phyloP scores from a whole-genome alignment of 2,113 vertebrate species.

The Clarias gariepinus region DNA sequence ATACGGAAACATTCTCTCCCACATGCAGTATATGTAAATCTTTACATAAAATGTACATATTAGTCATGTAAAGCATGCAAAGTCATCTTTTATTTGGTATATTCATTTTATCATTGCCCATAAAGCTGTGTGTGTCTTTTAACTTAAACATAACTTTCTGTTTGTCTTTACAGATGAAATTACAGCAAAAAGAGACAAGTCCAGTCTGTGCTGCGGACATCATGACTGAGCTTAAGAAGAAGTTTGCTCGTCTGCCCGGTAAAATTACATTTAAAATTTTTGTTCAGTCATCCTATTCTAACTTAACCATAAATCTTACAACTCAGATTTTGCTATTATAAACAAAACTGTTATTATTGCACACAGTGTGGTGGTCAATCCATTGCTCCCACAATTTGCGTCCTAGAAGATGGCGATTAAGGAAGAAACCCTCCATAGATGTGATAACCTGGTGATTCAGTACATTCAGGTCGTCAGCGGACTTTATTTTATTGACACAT shows the following conservation, averaged over 20 bases:
- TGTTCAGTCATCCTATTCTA: too few species aligned
- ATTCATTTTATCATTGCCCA: neutral
- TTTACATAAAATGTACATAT: neutral
- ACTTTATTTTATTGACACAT: too few species aligned
- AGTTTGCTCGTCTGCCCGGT: slow-evolving; percentile 48
- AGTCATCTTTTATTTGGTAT: too few species aligned
- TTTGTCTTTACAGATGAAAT: slow-evolving; percentile 51
- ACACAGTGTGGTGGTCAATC: too few species aligned
- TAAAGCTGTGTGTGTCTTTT: slow-evolving; percentile 19
- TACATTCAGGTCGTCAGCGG: too few species aligned
- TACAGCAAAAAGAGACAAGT: slow-evolving; percentile 44
- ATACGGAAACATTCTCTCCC: neutral
- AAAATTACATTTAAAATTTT: too few species aligned
- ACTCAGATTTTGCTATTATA: neutral
- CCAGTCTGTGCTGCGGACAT: slow-evolving; percentile 46
- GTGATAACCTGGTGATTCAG: too few species aligned
- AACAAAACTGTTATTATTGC: neutral
- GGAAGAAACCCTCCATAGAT: too few species aligned
- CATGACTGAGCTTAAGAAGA: slow-evolving; percentile 47
- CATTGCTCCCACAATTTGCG: too few species aligned
- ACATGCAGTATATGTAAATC: too few species aligned
- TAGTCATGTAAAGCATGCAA: slow-evolving; percentile 13
- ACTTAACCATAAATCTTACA: neutral
- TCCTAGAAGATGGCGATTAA: too few species aligned
- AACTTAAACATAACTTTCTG: neutral